phyloP scores from a whole-genome alignment of 2,797 vertebrate species.

The Melanotaenia maccullochi region DNA sequence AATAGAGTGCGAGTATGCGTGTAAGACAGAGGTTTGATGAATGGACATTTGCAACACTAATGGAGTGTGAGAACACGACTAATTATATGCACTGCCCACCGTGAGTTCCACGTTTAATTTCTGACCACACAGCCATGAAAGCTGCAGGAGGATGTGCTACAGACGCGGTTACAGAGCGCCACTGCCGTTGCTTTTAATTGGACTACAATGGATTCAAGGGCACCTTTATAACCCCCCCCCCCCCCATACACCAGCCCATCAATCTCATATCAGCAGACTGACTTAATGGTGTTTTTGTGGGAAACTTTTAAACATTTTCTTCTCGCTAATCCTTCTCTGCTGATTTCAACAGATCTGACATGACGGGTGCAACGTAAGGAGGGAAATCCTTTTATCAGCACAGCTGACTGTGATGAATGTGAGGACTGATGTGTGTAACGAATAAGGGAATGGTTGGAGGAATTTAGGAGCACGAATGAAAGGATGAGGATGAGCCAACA shows the following conservation, averaged over 20 bases:
- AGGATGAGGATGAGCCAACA: constrained; percentile 13
- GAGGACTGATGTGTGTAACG: constrained; percentile 52
- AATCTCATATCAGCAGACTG: constrained; percentile 35
- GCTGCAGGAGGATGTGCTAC: not conserved
- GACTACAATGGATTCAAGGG: constrained; percentile 41
- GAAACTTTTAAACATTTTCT: constrained; percentile 70
- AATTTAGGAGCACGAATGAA: constrained; percentile 40
- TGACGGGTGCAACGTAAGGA: constrained; percentile 53
- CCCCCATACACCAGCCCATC: not conserved
- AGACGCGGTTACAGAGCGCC: constrained; percentile 12
- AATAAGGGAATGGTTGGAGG: constrained; percentile 48
- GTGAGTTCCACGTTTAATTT: constrained; percentile 37
- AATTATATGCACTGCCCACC: constrained; percentile 59
- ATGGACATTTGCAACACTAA: constrained; percentile 59
- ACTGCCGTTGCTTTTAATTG: constrained; percentile 32
- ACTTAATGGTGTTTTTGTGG: constrained; percentile 54
- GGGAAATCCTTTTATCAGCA: constrained; percentile 77
- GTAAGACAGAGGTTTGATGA: constrained; percentile 55
- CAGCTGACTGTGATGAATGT: constrained; percentile 44
- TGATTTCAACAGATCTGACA: constrained; percentile 73
- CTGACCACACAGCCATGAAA: constrained; percentile 36
- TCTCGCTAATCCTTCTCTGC: constrained; percentile 62
- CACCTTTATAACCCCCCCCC: constrained; percentile 43
- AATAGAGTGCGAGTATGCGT: constrained; percentile 14
- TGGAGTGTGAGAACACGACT: constrained; percentile 50